A percentile compares a stretch with the other conserved stretches of the same genome.
Conservation (phyloP, 2,113 vertebrate genomes). For the Fregetta grallaria region DNA sequence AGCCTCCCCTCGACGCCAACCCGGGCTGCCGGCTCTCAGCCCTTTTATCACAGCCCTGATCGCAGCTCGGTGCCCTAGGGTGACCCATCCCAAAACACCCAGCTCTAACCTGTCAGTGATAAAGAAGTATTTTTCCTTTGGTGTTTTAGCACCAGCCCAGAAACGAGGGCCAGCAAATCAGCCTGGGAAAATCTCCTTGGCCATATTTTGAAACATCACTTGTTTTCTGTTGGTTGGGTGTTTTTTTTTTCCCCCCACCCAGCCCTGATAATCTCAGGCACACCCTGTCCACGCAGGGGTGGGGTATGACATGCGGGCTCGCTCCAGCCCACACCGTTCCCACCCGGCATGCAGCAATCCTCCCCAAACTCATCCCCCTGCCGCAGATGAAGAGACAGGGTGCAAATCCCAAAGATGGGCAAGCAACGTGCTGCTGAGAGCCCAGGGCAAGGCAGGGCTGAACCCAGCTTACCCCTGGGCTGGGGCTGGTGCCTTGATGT, state of each 20-base stretch:
- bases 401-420: not conserved
- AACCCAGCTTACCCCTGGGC: not conserved
- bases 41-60: not conserved
- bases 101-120: not conserved
- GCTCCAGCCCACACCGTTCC: not conserved
- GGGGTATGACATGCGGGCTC: not conserved
- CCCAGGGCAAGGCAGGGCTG: not conserved
- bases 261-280: not conserved
- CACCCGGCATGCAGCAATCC: not conserved
- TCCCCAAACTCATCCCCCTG: not conserved
- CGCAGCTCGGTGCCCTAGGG: rapidly evolving
- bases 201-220: not conserved
- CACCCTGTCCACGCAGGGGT: not conserved
- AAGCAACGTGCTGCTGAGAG: rapidly evolving
- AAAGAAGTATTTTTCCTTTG: rapidly evolving
- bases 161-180: not conserved
- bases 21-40: rapidly evolving
- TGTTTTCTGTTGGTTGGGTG: not conserved
- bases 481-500: not conserved
- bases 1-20: not conserved
- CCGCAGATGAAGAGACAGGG: rapidly evolving
- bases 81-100: not conserved
- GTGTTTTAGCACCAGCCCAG: not conserved
- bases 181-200: conserved; percentile 18
- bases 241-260: not conserved